Conservation (phyloP, 2,888 invertebrate genomes). For the Trichogramma evanescens region DNA sequence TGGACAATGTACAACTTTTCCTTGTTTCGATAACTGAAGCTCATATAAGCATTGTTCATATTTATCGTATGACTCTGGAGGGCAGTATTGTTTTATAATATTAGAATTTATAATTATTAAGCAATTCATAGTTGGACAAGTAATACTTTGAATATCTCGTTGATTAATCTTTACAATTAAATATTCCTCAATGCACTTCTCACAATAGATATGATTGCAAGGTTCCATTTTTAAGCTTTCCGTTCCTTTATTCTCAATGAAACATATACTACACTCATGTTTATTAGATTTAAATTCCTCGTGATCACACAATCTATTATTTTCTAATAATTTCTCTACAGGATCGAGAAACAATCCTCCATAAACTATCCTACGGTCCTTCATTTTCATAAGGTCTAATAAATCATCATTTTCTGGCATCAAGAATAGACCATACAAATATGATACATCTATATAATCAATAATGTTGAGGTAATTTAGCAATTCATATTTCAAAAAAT, state of each 20-base stretch:
- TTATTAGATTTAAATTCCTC: conserved; percentile 23
- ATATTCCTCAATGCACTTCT: conserved; percentile 26
- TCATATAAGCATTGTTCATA: conserved; percentile 28
- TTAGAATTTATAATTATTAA: conserved; percentile 12
- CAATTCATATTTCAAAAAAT: conserved; percentile 30
- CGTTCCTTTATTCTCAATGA: conserved; percentile 23
- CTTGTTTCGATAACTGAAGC: conserved; percentile 25
- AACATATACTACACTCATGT: conserved; percentile 31
- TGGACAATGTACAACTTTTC: conserved; percentile 33
- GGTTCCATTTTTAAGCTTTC: conserved; percentile 25
- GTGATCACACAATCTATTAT: conserved; percentile 14
- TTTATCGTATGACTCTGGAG: conserved; percentile 25
- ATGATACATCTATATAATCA: conserved; percentile 28
- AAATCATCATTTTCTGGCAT: conserved; percentile 15
- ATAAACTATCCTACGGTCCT: conserved; percentile 26
- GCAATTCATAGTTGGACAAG: conserved; percentile 30
- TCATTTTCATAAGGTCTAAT: conserved; percentile 11
- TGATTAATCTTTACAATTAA: conserved; percentile 26
- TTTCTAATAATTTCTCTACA: conserved; percentile 22
- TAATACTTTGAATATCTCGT: conserved; percentile 15
- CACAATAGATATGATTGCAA: conserved; percentile 31
- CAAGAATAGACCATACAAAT: conserved; percentile 17
- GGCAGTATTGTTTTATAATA: conserved; percentile 24
- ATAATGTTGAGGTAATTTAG: conserved; percentile 26
- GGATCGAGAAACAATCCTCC: conserved; percentile 23